Evolutionary conservation across 2,888 invertebrate genomes (phyloP), one percentile per base, ranked within the genome.

Genomic region (Chrysotoxum bicinctum): DNA sequence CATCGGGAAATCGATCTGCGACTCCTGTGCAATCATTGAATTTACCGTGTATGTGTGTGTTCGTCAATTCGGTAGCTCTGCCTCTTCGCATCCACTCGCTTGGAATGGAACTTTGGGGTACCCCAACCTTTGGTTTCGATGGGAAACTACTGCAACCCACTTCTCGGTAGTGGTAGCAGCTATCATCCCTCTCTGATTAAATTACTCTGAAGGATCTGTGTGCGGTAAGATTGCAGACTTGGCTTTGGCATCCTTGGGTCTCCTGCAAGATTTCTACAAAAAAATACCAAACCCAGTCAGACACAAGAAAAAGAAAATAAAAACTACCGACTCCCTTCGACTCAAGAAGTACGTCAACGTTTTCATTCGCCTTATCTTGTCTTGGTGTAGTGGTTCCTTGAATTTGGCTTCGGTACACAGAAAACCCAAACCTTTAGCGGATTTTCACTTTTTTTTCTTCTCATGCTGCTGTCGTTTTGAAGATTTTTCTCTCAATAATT

Each of bases 401-500:
- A 62, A 73, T 80, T 80, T 72, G 30, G 40, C 52, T 78, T 45
- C 66, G 12, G 45, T 52, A 21, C 50, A 21, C n/a, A 60, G 32
- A 69, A 40, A 54, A 69, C 58, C 9, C 43, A 30, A 76, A 62
- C 64, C 48, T 19, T 48, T 32, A 35, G 68, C 80, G 81, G 73
- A 85, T 85, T 85, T 73, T 84, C 60, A 54, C 66, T 66, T 70
- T 40, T 66, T 70, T 52, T 64, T 48, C n/a, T 48, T 37, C 9
- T 30, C 45, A n/a, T 30, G 43, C 45, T 70, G 5, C 66, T 80
- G 75, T 72, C 79, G 72, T 79, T 85, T 85, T 64, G 64, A 80
- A 69, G 73, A 81, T 80, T 85, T 76, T 81, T 73, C 80, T 85
- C 80, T 81, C 85, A 81, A 85, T 85, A 85, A 80, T 85, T 85